Percentiles rank a stretch among this genome's conserved stretches.
Conservation (phyloP, 2,113 vertebrate genomes). For the Ictidomys tridecemlineatus region DNA sequence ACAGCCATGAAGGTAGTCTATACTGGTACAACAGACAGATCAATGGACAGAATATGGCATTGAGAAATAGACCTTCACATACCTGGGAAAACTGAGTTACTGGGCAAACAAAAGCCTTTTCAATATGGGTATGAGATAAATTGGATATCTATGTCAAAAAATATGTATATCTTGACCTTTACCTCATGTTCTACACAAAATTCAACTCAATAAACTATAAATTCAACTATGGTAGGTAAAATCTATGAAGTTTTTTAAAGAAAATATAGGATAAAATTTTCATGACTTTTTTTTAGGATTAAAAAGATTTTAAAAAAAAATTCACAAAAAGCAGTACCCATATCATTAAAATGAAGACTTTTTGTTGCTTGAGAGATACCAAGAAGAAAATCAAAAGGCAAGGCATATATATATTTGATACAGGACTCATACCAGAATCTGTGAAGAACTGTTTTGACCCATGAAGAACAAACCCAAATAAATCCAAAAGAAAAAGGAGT, state of each 20-base stretch:
- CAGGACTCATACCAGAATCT: neutral
- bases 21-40: neutral
- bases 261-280: neutral
- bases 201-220: neutral
- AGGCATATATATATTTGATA: neutral
- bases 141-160: neutral
- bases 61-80: neutral
- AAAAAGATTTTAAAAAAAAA: neutral
- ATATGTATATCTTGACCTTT: neutral
- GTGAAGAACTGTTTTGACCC: neutral
- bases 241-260: neutral
- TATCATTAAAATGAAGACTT: neutral
- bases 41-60: neutral
- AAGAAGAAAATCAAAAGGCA: constrained; percentile 29
- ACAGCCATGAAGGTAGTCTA: neutral
- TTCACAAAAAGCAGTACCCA: neutral
- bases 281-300: neutral
- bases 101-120: neutral
- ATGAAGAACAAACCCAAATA: neutral
- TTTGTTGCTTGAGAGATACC: neutral
- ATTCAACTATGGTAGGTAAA: neutral
- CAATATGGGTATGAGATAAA: neutral
- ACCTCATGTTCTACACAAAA: neutral
- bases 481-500: neutral
- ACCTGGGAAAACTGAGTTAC: neutral